These are phyloP conservation scores for Trissolcus japonicus DNA, from an alignment of 2,888 invertebrate genomes.

Conservation along the genomic window DNA sequence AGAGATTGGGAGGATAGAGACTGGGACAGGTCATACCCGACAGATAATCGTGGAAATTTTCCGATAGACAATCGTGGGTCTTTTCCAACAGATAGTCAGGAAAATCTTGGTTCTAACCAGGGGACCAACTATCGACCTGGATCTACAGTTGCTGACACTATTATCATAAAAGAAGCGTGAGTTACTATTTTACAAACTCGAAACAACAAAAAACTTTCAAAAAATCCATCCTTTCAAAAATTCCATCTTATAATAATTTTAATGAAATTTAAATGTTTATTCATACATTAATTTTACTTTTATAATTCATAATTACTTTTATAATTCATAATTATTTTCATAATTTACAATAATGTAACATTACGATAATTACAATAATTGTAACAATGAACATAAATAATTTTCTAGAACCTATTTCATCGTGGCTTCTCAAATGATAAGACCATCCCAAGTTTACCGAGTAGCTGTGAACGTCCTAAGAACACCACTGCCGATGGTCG, in stretches of 20 bases:
- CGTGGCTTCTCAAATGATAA: slow-evolving; percentile 92
- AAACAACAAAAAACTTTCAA: no score
- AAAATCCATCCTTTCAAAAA: no score
- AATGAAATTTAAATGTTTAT: no score
- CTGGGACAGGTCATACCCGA: not conserved
- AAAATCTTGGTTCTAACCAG: no score
- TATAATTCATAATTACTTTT: no score
- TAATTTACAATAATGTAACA: not conserved
- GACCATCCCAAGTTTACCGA: slow-evolving; percentile 93
- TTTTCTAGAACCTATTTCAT: slow-evolving; percentile 90
- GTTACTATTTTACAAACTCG: slow-evolving; percentile 50
- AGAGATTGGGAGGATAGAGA: slow-evolving; percentile 12
- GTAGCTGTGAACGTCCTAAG: slow-evolving; percentile 90
- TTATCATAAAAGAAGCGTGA: slow-evolving; percentile 70
- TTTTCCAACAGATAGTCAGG: no score
- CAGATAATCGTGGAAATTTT: slow-evolving; percentile 23
- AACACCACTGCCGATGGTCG: slow-evolving; percentile 87
- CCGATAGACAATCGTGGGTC: slow-evolving; percentile 55
- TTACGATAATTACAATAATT: not conserved
- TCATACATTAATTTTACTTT: no score
- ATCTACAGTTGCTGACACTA: no score
- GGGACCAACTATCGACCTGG: no score
- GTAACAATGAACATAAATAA: not conserved
- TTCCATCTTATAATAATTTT: no score
- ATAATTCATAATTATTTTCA: no score